These are phyloP conservation scores for Antidorcas marsupialis DNA, from an alignment of 2,113 vertebrate genomes.

Conservation along the genomic window DNA sequence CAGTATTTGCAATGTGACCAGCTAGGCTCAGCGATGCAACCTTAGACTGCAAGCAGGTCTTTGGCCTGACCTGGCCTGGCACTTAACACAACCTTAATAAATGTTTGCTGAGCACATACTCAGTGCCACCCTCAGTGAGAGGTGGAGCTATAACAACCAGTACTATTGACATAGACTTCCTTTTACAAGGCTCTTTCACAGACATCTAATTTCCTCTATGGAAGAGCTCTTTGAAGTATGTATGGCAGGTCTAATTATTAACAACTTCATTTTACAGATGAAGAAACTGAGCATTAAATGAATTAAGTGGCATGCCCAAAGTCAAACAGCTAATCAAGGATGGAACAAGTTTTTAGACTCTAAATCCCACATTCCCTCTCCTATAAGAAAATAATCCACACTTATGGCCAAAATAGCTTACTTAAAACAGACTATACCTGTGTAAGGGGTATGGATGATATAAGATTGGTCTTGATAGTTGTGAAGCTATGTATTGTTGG, in stretches of 20 bases:
- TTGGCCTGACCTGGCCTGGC: neutral
- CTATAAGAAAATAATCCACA: neutral
- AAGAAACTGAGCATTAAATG: neutral
- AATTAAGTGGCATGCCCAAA: neutral
- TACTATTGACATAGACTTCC: neutral
- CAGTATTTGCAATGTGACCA: neutral
- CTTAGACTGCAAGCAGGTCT: neutral
- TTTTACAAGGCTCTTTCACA: neutral
- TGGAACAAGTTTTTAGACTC: neutral
- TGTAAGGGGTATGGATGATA: neutral
- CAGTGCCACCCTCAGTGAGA: neutral
- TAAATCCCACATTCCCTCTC: neutral
- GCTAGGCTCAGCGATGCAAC: neutral
- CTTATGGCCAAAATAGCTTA: neutral
- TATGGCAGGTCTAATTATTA: neutral
- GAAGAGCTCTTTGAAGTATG: neutral
- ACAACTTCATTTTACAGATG: neutral
- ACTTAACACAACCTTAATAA: neutral
- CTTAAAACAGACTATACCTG: neutral
- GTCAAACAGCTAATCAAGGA: neutral
- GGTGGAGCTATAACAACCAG: neutral
- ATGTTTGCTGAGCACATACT: neutral
- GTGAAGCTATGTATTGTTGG: neutral
- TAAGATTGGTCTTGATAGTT: neutral
- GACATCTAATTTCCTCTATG: neutral